Conservation (phyloP, 2,888 invertebrate genomes). For the Drosophila testacea region DNA sequence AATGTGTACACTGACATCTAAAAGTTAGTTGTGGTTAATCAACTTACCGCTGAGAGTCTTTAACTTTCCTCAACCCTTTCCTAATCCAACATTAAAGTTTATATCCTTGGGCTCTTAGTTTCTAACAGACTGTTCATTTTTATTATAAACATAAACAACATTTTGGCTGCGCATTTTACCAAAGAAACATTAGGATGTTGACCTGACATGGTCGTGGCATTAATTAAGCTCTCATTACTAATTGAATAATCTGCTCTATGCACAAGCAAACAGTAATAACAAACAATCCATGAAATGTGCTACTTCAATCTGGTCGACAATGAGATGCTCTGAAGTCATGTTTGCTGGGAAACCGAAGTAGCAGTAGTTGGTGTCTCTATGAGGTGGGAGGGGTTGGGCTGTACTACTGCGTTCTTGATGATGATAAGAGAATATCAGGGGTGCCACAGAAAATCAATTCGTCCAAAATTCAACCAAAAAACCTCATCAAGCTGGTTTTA, state of each 20-base stretch:
- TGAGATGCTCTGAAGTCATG: not conserved
- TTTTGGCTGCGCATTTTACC: slow-evolving; percentile 7
- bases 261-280: slow-evolving; percentile 9
- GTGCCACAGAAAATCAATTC: too few relatives aligned
- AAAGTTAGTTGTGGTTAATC: slow-evolving; percentile 1
- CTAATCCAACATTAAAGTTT: not conserved
- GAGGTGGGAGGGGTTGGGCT: too few relatives aligned
- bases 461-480: too few relatives aligned
- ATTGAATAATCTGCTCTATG: slow-evolving; percentile 47
- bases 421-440: too few relatives aligned
- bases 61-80: too few relatives aligned
- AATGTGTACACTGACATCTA: not conserved
- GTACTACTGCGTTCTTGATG: too few relatives aligned
- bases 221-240: slow-evolving; percentile 39
- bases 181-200: slow-evolving; percentile 17
- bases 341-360: not conserved
- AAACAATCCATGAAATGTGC: not conserved
- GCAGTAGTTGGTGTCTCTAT: not conserved
- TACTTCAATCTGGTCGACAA: not conserved
- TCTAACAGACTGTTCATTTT: not conserved
- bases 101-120: not conserved
- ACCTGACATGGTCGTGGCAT: slow-evolving; percentile 15
- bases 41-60: not conserved
- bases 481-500: too few relatives aligned
- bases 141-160: slow-evolving; percentile 9